Conservation (phyloP, 2,797 vertebrate genomes). For the Sebastes oblongus region DNA sequence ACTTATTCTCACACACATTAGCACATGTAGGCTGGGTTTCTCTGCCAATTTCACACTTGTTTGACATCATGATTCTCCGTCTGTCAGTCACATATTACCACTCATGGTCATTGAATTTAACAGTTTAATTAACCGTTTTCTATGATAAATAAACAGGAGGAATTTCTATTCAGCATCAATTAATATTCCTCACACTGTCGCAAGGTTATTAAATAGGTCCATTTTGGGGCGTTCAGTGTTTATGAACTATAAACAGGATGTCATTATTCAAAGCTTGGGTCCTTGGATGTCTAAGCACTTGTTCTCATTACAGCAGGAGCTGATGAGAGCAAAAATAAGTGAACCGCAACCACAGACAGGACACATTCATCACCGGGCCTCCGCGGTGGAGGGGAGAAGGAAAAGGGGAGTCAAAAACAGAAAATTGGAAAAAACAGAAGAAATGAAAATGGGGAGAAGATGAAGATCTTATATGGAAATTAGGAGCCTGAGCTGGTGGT, state of each 20-base stretch:
- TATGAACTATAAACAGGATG: constrained; percentile 27
- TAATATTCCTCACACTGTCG: not conserved
- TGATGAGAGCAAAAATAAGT: constrained; percentile 58
- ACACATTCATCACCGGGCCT: constrained; percentile 51
- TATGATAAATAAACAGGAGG: not conserved
- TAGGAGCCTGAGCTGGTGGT: not conserved
- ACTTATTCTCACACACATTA: not conserved
- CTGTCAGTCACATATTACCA: not conserved
- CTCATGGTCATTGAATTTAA: not conserved
- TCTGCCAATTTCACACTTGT: constrained; percentile 21
- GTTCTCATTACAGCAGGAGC: constrained; percentile 52
- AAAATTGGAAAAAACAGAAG: not conserved
- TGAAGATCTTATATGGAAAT: not conserved
- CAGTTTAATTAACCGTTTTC: not conserved
- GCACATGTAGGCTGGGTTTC: not conserved
- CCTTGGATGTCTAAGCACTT: constrained; percentile 20
- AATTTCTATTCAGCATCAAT: not conserved
- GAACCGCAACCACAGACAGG: constrained; percentile 27
- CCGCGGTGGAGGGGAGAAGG: not conserved
- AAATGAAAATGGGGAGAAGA: constrained; percentile 18
- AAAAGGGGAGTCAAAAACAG: not conserved
- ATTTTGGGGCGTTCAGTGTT: constrained; percentile 28
- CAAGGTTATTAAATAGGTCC: not conserved
- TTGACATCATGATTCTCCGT: not conserved
- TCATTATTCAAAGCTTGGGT: constrained; percentile 50